These are phyloP conservation scores for Falcunculus frontatus DNA, from an alignment of 2,113 vertebrate genomes.

Conservation along the genomic window DNA sequence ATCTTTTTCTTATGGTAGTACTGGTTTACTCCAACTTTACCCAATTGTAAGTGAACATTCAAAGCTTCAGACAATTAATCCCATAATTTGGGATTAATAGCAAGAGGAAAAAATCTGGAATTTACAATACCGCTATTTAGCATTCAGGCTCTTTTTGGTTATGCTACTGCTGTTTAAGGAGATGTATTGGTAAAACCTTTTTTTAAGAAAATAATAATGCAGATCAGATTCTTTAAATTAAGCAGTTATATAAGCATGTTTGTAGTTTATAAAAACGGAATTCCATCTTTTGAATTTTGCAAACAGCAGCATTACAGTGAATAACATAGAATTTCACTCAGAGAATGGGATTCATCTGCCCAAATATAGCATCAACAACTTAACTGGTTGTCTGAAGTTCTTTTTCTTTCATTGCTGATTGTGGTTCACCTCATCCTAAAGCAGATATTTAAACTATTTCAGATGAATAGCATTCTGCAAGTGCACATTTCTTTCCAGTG, in stretches of 20 bases:
- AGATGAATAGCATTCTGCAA: background rate
- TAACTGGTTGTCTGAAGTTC: background rate
- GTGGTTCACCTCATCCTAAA: background rate
- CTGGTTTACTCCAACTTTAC: background rate
- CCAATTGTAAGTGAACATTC: background rate
- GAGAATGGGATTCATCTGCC: background rate
- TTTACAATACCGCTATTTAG: background rate
- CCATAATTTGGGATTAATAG: background rate
- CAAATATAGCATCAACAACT: background rate
- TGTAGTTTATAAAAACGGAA: background rate
- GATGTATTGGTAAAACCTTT: background rate
- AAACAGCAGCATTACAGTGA: background rate
- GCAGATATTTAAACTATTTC: background rate
- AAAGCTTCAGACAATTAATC: background rate
- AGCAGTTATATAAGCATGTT: background rate
- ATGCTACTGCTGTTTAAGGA: background rate
- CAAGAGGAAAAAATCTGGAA: background rate
- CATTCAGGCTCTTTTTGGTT: background rate
- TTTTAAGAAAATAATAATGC: background rate
- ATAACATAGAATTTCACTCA: background rate
- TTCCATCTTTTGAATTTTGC: background rate
- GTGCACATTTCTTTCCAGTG: background rate
- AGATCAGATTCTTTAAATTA: background rate
- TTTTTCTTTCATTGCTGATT: background rate
- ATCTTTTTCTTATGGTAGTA: background rate